Conservation (phyloP, 2,797 vertebrate genomes). For the Tauraco hartlaubi region DNA sequence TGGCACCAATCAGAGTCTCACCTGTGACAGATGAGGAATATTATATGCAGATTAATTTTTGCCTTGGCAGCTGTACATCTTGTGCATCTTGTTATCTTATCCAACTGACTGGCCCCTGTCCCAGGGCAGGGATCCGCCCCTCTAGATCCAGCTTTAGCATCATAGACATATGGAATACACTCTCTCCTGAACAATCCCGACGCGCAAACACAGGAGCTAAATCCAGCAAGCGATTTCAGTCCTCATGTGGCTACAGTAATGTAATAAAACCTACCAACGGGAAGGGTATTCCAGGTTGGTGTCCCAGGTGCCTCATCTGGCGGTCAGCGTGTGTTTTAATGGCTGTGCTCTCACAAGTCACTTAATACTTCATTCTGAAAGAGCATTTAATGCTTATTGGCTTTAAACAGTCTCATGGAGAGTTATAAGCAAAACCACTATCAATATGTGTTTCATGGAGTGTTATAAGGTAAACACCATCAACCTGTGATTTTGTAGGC, state of each 20-base stretch:
- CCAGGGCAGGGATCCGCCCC: not conserved
- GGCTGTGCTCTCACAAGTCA: not conserved
- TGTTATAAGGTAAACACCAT: not conserved
- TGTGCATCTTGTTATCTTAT: not conserved
- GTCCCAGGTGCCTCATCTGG: not conserved
- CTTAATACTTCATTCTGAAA: not conserved
- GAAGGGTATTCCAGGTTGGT: not conserved
- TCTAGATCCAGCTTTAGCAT: not conserved
- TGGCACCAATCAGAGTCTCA: not conserved
- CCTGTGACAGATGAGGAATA: not conserved
- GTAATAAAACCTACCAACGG: not conserved
- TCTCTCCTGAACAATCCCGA: not conserved
- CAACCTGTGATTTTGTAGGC: not conserved
- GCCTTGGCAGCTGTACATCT: not conserved
- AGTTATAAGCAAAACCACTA: not conserved
- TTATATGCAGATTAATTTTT: not conserved
- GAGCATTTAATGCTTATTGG: not conserved
- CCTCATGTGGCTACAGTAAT: not conserved
- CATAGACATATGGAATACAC: accelerated
- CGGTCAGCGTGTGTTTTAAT: not conserved
- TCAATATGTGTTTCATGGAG: not conserved
- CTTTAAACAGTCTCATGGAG: not conserved
- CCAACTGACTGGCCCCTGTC: not conserved
- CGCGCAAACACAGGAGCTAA: not conserved
- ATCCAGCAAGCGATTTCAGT: accelerated